These are phyloP conservation scores for Hyaena hyaena DNA, from an alignment of 2,113 vertebrate species.

Conservation along the genomic window DNA sequence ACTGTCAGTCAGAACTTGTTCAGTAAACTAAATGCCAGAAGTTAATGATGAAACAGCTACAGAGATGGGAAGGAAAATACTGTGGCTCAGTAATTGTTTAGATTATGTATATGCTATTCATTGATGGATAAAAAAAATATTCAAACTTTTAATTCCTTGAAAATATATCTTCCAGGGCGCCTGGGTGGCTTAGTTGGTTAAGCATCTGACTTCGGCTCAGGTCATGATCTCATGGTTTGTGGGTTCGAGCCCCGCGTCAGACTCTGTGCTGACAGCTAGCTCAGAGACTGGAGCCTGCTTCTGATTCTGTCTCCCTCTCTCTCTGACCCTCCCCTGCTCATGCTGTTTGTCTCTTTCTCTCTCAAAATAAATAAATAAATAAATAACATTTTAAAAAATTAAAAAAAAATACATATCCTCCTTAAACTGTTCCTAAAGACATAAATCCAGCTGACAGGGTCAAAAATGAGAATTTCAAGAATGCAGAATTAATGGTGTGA, in stretches of 20 bases:
- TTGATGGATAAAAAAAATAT: neutral
- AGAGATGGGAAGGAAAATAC: neutral
- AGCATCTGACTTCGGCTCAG: too few relatives aligned
- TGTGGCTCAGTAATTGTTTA: neutral
- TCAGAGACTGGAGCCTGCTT: too few relatives aligned
- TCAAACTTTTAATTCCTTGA: neutral
- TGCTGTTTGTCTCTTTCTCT: too few relatives aligned
- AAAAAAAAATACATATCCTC: neutral
- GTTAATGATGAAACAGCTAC: neutral
- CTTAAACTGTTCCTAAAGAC: neutral
- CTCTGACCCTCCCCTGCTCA: too few relatives aligned
- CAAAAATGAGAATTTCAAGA: slow-evolving; percentile 40
- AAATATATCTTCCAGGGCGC: neutral
- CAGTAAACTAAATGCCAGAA: neutral
- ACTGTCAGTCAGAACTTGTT: neutral
- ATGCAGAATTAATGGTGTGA: neutral
- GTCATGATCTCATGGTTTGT: too few relatives aligned
- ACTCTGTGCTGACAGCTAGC: too few relatives aligned
- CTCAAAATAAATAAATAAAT: too few relatives aligned
- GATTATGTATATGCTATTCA: neutral
- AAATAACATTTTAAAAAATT: too few relatives aligned
- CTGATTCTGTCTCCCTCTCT: too few relatives aligned
- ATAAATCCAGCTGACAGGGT: neutral
- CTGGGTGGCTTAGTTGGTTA: too few relatives aligned
- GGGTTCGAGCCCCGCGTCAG: too few relatives aligned